Base-by-base conservation (phyloP, 2,797 vertebrate species). In the Cottoperca gobio region DNA sequence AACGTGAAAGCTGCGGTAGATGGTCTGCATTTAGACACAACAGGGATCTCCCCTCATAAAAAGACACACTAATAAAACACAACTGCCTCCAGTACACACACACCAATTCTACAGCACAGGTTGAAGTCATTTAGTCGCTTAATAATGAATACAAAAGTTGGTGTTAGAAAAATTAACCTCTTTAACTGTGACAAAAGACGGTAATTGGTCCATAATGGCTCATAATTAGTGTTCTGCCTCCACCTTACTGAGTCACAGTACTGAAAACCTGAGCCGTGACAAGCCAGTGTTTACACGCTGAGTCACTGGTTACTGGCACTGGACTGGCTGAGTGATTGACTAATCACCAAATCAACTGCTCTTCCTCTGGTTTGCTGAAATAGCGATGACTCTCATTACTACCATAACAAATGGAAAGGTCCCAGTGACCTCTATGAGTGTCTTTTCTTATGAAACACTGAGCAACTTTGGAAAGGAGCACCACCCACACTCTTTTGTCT, bases 221-320 rank as follows among this genome's bases (percentile, higher is more conserved):
- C 9, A 63, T 72, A 71, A 71, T 60, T 69, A 60, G 52, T 31
- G 39, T 59, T 68, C 13, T 57, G 45, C 60, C 58, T 73, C 49
- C 42, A 43, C 8, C 33, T 71, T 42, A 23, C 35, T 79, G 78
- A 86, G 39, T 86, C 83, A 78, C 46, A 57, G 46, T 9, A 16
- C 12, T 66, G 53, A 85, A 48, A 67, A 71, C 48, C 11, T 63
- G 3, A 71, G 11, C 63, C 65, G 6, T 39, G 48, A 54, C 10
- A 54, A 53, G n/a, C 31, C 46, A 23, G 50, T 64, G 60, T 70
- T 74, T 52, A 48, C 23, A 28, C 45, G 78, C 40, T 89, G 87
- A 93, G 69, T 91, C 86, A 88, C 66, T 66, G 74, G 64, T 88
- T 88, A 81, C 80, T 85, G 86, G 79, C 74, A 79, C 46, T 62